Evolutionary conservation across 2,888 invertebrate species (phyloP), one percentile per base, ranked within the genome.

Genomic region (Brassicogethes aeneus): DNA sequence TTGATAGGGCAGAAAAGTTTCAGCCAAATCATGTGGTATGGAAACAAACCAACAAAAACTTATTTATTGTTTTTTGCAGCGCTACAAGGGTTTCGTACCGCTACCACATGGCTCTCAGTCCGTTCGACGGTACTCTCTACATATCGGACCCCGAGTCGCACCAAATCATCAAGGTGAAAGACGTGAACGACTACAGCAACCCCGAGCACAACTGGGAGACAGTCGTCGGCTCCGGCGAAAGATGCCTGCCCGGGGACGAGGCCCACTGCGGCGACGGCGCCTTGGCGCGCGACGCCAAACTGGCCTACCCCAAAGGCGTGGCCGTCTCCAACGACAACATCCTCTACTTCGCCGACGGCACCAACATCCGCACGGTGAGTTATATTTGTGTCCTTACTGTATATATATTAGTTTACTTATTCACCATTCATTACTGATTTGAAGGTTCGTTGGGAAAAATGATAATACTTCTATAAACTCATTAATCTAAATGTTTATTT

Each of bases 201-300:
- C 90, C 91, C 0, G 91, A 91, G 60, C 84, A 82, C 60, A 95
- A 95, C 66, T 94, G 90, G 86, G 94, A 95, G 64, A 85, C 91
- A 0, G 84, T 93, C 3, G 95, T 95, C 0, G 96, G 96, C 0
- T 93, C 91, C 1, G 95, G 95, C 1, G 90, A 92, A 65, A 76
- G 94, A 51, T 96, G 96, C 64, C 70, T 92, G 2, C 92, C 92
- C 0, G 91, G 93, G 2, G 92, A 92, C 62, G 90, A 91, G 62
- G 90, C 91, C 1, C 89, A 91, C 56, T 99, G 97, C 65, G 97
- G 97, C 0, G 97, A 97, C 61, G 94, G 93, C 1, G 93, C 91
- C 0, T 68, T 87, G 34, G 96, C 96, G 0, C 76, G 88, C 41
- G 89, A 92, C 60, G 96, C 97, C 1, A 92, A 92, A 64, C 75